Base-by-base conservation (phyloP, 35 echinoderm and acorn worm genomes). In the Hemicentrotus pulcherrimus region DNA sequence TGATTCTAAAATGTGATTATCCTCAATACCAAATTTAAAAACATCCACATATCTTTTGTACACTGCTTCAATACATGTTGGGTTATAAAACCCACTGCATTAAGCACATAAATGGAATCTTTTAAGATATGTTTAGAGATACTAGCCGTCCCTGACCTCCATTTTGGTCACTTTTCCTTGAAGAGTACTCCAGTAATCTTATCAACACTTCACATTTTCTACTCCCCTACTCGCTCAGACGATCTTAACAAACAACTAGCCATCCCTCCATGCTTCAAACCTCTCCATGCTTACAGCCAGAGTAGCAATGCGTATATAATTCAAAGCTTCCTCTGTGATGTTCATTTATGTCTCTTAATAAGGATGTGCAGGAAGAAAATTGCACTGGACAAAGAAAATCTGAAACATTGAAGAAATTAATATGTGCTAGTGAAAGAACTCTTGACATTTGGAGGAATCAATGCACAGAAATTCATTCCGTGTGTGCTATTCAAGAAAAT, bases 61-160 rank as follows among this genome's bases (percentile, higher is more conserved):
- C 24, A 8, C 6, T 78, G 19, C 28, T 28, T 78, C 65, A 78
- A 78, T 13, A 14, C 65, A 78, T 78, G 7, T 78, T 28, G 65
- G 65, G 65, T 78, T 78, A n/a, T n/a, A 30, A 22, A 78, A 78
- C 65, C 65, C 19, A 22, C 24, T n/a, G 28, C 65, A 78, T 78
- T 78, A 0, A 70, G 65, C 22, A n/a, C 65, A 78, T 28, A 78
- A 78, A 78, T 78, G 24, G 65, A 78, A 78, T 78, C 28, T 78
- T 78, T 78, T 78, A 78, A 78, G 65, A 78, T 78, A 78, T 78
- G 65, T 78, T 78, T 78, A 78, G 65, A 78, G 65, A 78, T 78
- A 78, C 24, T 4, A 78, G 65, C 19, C 65, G 65, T 78, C 65
- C 65, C 22, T 78, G 65, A 78, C 65, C 65, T 78, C 65, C 65